A percentile compares a stretch with the other conserved stretches of the same genome.
Evolutionary conservation across 2,888 invertebrate genomes (phyloP).

Genomic region (Synergus umbraculus): DNA sequence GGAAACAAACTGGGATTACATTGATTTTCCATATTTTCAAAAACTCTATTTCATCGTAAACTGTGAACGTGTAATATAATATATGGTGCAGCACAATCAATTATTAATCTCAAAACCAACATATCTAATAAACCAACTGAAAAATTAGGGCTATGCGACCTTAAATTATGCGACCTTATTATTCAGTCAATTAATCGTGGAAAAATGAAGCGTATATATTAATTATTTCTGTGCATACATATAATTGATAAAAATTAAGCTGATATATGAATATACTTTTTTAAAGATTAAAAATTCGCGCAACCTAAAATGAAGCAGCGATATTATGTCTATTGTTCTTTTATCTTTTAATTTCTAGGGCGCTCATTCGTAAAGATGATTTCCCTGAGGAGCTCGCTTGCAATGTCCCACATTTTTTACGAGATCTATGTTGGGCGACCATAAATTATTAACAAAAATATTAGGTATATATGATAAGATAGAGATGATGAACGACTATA

Average conservation of each 20-base stretch:
- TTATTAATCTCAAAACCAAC: no score
- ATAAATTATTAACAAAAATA: background rate
- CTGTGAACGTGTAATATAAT: no score
- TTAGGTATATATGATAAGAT: background rate
- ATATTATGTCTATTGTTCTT: background rate
- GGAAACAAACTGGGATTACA: background rate
- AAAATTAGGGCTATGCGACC: no score
- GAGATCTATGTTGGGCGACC: background rate
- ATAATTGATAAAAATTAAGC: background rate
- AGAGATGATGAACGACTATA: background rate
- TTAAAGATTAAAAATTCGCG: background rate
- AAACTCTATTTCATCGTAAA: background rate
- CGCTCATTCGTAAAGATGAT: conserved; percentile 1
- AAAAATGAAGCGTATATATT: no score
- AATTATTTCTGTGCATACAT: no score
- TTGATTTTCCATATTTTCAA: background rate
- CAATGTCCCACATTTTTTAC: background rate
- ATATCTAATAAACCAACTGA: no score
- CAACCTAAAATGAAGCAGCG: background rate
- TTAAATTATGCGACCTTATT: no score
- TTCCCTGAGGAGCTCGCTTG: background rate
- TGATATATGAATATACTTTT: background rate
- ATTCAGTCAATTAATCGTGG: no score
- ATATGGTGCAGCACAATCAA: no score
- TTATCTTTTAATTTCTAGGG: background rate